Percentiles rank a stretch among this genome's conserved stretches.
Conservation (phyloP, 2,797 vertebrate species). For the Danio tinwini region DNA sequence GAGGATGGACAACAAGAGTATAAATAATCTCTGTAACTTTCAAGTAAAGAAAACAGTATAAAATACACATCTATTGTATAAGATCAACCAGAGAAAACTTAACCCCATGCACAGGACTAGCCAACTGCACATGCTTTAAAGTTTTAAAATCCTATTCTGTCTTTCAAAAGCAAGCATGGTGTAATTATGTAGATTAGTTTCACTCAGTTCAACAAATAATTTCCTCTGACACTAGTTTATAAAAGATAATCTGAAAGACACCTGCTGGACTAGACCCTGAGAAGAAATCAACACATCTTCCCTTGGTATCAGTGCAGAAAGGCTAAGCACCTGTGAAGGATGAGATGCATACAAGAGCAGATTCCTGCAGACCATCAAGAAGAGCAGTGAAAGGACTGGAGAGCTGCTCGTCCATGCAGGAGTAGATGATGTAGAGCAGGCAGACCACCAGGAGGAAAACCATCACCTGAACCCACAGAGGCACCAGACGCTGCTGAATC, state of each 20-base stretch:
- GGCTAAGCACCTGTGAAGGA: conserved; percentile 29
- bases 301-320: conserved; percentile 26
- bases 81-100: not conserved
- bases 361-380: conserved; percentile 59
- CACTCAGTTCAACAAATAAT: not conserved
- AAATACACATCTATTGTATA: conserved; percentile 16
- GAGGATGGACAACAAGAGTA: not conserved
- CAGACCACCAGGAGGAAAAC: conserved; percentile 74
- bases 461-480: conserved; percentile 72
- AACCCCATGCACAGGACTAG: not conserved
- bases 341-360: not conserved
- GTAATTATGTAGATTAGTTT: not conserved
- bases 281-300: not conserved
- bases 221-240: conserved; percentile 2
- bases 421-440: conserved; percentile 76
- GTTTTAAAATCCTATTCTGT: not conserved
- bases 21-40: not conserved
- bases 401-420: conserved; percentile 68
- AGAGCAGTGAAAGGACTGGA: conserved; percentile 63
- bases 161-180: not conserved
- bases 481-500: conserved; percentile 66
- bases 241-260: conserved; percentile 1
- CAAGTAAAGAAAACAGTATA: conserved; percentile 9
- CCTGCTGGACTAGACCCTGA: not conserved
- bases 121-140: not conserved